Evolutionary conservation across 1,140 invertebrate species (phyloP).

Genomic region (Neodiprion virginianus): DNA sequence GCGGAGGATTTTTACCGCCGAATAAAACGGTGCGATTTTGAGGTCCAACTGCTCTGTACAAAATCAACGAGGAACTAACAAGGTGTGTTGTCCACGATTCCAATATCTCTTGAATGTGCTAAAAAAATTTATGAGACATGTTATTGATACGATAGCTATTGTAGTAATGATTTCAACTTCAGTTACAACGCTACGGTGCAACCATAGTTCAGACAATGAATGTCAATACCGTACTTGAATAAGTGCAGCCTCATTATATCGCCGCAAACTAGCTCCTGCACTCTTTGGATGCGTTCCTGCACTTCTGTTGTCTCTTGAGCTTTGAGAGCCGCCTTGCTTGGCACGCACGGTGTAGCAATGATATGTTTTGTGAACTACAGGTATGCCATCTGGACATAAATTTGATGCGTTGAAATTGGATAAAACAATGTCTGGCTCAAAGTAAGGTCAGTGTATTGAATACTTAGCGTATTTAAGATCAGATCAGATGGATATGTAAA

Average conservation of each 20-base stretch:
- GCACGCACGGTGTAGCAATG: conserved; percentile 87
- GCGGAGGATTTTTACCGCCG: conserved; percentile 73
- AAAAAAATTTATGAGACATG: conserved; percentile 42
- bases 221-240: conserved; percentile 63
- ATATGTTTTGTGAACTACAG: conserved; percentile 83
- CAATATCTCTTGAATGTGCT: conserved; percentile 83
- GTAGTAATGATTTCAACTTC: neutral
- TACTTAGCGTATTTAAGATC: too few species aligned
- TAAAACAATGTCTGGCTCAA: neutral
- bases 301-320: conserved; percentile 70
- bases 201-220: conserved; percentile 9
- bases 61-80: conserved; percentile 74
- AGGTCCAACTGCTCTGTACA: conserved; percentile 79
- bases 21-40: conserved; percentile 78
- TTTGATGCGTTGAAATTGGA: neutral
- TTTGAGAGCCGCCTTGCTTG: conserved; percentile 83
- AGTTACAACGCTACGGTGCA: neutral
- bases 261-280: conserved; percentile 80
- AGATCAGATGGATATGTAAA: too few species aligned
- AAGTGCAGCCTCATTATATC: conserved; percentile 79
- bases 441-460: too few species aligned
- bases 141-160: conserved; percentile 15
- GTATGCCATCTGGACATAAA: conserved; percentile 58
- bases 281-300: conserved; percentile 73
- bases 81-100: conserved; percentile 73